Evolutionary conservation across 2,797 vertebrate species (phyloP), one percentile per base, ranked within the genome.

Genomic region (Pterois miles): DNA sequence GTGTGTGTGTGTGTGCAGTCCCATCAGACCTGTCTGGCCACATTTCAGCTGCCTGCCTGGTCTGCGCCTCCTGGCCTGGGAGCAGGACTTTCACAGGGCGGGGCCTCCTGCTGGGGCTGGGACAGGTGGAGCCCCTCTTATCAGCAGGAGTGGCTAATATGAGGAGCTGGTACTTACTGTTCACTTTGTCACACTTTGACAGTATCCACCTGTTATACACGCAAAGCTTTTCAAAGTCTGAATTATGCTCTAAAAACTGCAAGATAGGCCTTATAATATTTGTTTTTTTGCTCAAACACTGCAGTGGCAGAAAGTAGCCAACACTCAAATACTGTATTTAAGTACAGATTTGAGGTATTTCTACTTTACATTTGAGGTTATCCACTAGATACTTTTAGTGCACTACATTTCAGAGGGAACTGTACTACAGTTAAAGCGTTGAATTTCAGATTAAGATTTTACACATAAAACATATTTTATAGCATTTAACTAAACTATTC

Each of bases 11-110:
- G 54, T 82, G 69, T 87, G 62, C 25, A n/a, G 78, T 90, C 93
- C 86, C 82, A 94, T 91, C 89, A 80, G 91, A 95, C 95, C 93
- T 93, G 95, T 94, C 71, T 11, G 85, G 86, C 93, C 78, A 88
- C 94, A 95, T 95, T 95, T 94, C 86, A 92, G 80, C 86, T 85
- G 78, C 69, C 65, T 65, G 50, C 29, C 70, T 62, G 59, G 33
- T 65, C 66, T 64, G 80, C 14, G 11, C 60, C 81, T 88, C 64
- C 31, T 83, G 76, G 57, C 64, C 80, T 22, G 72, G 74, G 73
- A 78, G 76, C 66, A 81, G 67, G 69, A 73, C 71, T 81, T 81
- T 83, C 73, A 53, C 65, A 81, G 91, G 92, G 91, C 76, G 89
- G 88, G 68, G 75, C 86, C 71, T 81, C 54, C n/a, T 58, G 52